These are phyloP conservation scores for Tauraco hartlaubi DNA, from an alignment of 2,797 vertebrate species.

Conservation along the genomic window DNA sequence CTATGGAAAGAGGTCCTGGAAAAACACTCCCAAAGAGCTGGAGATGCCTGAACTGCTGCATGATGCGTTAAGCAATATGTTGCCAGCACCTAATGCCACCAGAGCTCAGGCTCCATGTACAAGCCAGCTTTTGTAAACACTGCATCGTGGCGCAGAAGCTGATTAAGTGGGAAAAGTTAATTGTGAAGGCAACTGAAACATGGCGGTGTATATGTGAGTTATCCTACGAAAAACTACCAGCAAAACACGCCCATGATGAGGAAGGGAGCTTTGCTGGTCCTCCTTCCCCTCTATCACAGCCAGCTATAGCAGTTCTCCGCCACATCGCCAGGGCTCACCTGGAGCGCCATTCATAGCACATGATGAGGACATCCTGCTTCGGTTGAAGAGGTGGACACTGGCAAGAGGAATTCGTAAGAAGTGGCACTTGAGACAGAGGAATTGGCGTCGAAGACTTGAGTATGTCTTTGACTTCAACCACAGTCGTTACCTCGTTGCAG, in stretches of 20 bases:
- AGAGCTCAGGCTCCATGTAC: not conserved
- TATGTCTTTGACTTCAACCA: constrained; percentile 85
- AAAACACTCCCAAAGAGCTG: not conserved
- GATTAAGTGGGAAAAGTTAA: not conserved
- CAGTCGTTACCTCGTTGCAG: constrained; percentile 83
- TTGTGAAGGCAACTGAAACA: not conserved
- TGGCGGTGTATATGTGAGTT: fast-evolving
- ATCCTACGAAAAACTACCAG: not conserved
- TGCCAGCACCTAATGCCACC: not conserved
- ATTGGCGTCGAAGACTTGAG: constrained; percentile 81
- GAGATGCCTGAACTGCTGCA: not conserved
- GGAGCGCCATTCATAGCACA: constrained; percentile 86
- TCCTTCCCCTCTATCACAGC: not conserved
- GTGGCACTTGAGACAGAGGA: constrained; percentile 80
- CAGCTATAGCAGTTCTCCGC: not conserved
- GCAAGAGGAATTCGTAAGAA: constrained; percentile 86
- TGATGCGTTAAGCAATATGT: not conserved
- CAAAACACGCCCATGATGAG: not conserved
- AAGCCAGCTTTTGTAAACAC: not conserved
- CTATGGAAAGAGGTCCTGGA: not conserved
- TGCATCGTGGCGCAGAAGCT: fast-evolving
- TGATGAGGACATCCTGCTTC: constrained; percentile 86
- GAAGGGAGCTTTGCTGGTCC: not conserved
- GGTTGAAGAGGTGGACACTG: constrained; percentile 83
- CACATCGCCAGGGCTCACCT: constrained; percentile 50